Conservation (phyloP, 2,888 invertebrate species). For the Panzeria rudis region DNA sequence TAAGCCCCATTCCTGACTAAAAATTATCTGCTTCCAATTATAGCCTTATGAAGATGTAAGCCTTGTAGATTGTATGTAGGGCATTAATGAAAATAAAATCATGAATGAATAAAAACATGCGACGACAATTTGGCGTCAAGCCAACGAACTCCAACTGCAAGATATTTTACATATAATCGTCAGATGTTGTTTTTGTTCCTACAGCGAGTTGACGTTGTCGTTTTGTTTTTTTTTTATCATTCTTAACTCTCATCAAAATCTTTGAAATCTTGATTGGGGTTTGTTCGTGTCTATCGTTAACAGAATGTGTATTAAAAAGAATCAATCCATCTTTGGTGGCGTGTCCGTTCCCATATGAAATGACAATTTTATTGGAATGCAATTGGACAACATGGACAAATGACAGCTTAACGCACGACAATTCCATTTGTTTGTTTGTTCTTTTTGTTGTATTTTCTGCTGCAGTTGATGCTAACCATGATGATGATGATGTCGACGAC, state of each 20-base stretch:
- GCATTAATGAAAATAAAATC: constrained; percentile 25
- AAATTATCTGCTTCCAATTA: no score
- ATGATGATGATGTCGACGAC: not conserved
- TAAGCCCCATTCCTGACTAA: no score
- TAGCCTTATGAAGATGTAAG: not conserved
- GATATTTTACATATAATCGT: constrained; percentile 37
- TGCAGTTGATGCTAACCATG: not conserved
- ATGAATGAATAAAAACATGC: constrained; percentile 63
- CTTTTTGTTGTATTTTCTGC: constrained; percentile 1
- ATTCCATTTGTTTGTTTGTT: constrained; percentile 41
- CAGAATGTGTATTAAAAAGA: constrained; percentile 36
- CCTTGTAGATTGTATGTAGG: constrained; percentile 1
- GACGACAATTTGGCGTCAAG: constrained; percentile 71
- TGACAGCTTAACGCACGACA: constrained; percentile 72
- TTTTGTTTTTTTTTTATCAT: constrained; percentile 12
- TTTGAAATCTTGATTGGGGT: constrained; percentile 60
- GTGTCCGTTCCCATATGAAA: constrained; percentile 69
- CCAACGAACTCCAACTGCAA: constrained; percentile 52
- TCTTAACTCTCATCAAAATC: constrained; percentile 49
- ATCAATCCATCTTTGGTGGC: constrained; percentile 66
- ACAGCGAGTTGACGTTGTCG: not conserved
- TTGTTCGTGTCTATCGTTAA: constrained; percentile 42
- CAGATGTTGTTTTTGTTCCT: constrained; percentile 9
- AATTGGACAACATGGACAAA: constrained; percentile 72
- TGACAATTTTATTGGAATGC: constrained; percentile 74